phyloP scores from a whole-genome alignment of 2,113 vertebrate species.

The Anoplopoma fimbria region DNA sequence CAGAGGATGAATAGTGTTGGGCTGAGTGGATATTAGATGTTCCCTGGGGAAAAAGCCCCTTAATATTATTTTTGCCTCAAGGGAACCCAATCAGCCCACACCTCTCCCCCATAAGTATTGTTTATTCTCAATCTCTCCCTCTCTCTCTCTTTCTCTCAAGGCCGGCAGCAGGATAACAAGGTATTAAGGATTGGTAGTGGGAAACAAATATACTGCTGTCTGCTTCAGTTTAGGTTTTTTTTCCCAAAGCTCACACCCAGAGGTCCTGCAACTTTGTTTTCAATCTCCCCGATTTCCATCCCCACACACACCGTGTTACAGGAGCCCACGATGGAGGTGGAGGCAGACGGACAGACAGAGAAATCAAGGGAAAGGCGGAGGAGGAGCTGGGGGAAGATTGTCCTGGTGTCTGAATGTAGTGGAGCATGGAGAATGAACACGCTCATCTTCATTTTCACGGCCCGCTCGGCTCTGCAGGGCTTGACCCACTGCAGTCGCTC shows the following conservation, averaged over 20 bases:
- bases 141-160: slow-evolving; percentile 28
- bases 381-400: slow-evolving; percentile 34
- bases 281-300: slow-evolving; percentile 35
- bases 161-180: slow-evolving; percentile 61
- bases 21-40: slow-evolving; percentile 40
- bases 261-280: slow-evolving; percentile 43
- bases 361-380: slow-evolving; percentile 1
- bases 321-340: slow-evolving; percentile 4
- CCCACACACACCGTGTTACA: background rate
- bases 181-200: slow-evolving; percentile 43
- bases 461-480: slow-evolving; percentile 27
- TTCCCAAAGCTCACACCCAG: slow-evolving; percentile 32
- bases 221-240: slow-evolving; percentile 17
- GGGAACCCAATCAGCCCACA: slow-evolving; percentile 59
- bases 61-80: slow-evolving; percentile 56
- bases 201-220: slow-evolving; percentile 61
- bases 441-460: slow-evolving; percentile 61
- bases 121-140: slow-evolving; percentile 7
- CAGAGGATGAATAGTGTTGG: slow-evolving; percentile 36
- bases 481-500: slow-evolving; percentile 17
- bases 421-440: slow-evolving; percentile 53
- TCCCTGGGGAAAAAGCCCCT: slow-evolving; percentile 44
- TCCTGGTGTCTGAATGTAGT: slow-evolving; percentile 36
- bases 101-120: slow-evolving; percentile 23
- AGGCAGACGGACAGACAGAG: background rate